Evolutionary conservation across 2,888 invertebrate species (phyloP).

Genomic region (Drosophila rubida): DNA sequence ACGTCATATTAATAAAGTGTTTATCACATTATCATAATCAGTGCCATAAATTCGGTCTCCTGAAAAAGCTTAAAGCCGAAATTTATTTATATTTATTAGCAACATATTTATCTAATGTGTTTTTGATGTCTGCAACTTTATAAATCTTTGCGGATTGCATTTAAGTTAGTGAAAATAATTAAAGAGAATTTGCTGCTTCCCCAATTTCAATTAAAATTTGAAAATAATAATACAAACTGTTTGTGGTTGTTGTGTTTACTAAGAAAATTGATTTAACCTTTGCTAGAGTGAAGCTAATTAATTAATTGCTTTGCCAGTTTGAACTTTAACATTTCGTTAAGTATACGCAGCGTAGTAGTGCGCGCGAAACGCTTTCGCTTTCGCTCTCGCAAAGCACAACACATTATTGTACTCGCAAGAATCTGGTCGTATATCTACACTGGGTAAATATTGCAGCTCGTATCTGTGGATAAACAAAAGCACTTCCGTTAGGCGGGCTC

Average conservation of each 20-base stretch:
- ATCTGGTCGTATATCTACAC: slow-evolving; percentile 11
- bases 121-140: not conserved
- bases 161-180: not conserved
- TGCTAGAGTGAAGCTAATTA: slow-evolving; percentile 35
- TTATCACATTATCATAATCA: not conserved
- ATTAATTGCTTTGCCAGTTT: slow-evolving; percentile 11
- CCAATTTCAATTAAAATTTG: not conserved
- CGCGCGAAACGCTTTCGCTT: slow-evolving; percentile 40
- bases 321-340: slow-evolving; percentile 57
- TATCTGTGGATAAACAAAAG: slow-evolving; percentile 48
- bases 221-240: slow-evolving; percentile 8
- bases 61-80: not conserved
- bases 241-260: not conserved
- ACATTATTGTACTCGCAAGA: slow-evolving; percentile 2
- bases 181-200: not conserved
- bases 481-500: slow-evolving; percentile 62
- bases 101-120: not conserved
- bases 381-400: slow-evolving; percentile 27
- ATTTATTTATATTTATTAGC: not conserved
- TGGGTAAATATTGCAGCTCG: slow-evolving; percentile 51
- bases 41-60: not conserved
- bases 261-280: not conserved
- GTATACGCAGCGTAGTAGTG: slow-evolving; percentile 53
- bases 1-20: not conserved
- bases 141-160: not conserved